Evolutionary conservation across 2,797 vertebrate species (phyloP).

Genomic region (Micropoecilia bifurca): DNA sequence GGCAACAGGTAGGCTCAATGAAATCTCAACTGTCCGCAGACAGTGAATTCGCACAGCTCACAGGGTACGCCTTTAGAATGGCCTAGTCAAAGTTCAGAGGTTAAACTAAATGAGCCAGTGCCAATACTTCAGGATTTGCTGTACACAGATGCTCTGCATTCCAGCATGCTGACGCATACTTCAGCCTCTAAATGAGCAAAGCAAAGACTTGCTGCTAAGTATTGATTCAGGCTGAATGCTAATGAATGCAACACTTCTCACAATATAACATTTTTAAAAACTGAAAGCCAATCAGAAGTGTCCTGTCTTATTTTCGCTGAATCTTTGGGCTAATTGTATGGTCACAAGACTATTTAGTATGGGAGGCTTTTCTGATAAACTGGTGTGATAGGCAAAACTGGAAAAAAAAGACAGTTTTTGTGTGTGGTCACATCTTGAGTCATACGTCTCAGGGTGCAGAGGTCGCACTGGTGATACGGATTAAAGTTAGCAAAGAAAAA

Average conservation of each 20-base stretch:
- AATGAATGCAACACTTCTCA: not conserved
- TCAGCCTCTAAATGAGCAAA: not conserved
- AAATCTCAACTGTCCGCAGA: not conserved
- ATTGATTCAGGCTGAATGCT: not conserved
- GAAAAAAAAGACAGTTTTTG: not conserved
- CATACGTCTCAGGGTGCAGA: not conserved
- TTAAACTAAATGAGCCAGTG: not conserved
- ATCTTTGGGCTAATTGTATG: not conserved
- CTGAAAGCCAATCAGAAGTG: not conserved
- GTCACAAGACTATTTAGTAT: not conserved
- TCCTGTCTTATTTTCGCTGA: not conserved
- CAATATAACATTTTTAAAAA: not conserved
- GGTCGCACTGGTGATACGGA: not conserved
- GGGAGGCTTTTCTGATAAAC: not conserved
- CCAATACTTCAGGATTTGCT: no score
- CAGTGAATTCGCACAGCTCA: no score
- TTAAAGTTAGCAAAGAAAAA: not conserved
- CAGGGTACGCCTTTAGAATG: no score
- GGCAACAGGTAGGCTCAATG: not conserved
- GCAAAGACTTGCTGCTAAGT: not conserved
- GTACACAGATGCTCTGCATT: not conserved
- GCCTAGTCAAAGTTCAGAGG: not conserved
- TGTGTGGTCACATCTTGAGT: slow-evolving; percentile 13
- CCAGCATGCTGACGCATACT: not conserved
- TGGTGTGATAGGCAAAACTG: no score